These are phyloP conservation scores for Pygoscelis adeliae DNA, from an alignment of 2,113 vertebrate genomes.

Conservation along the genomic window DNA sequence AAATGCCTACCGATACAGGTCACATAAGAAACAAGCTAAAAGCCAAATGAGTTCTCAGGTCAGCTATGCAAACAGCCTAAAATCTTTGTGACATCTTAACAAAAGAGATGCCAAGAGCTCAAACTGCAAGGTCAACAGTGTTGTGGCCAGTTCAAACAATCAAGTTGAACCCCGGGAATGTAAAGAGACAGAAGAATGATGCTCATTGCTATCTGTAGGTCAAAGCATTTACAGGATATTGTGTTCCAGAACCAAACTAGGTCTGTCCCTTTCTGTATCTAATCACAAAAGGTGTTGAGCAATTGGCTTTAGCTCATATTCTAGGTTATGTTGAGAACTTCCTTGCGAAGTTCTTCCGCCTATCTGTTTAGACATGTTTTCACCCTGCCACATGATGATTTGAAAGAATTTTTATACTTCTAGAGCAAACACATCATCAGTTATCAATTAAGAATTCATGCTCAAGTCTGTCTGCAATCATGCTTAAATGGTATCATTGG, in stretches of 20 bases:
- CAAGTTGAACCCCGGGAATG: conserved; percentile 27
- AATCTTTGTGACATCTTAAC: conserved; percentile 77
- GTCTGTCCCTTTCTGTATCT: background rate
- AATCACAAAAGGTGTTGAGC: background rate
- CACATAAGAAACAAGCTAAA: conserved; percentile 58
- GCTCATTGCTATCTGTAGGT: background rate
- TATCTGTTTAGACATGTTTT: background rate
- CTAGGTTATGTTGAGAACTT: background rate
- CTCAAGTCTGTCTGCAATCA: background rate
- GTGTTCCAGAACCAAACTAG: background rate
- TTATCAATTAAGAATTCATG: background rate
- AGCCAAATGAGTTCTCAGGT: conserved; percentile 67
- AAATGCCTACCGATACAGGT: background rate
- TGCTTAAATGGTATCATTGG: background rate
- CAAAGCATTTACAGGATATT: conserved; percentile 9
- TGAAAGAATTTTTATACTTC: background rate
- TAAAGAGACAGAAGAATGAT: conserved; percentile 52
- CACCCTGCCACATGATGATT: background rate
- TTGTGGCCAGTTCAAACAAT: conserved; percentile 73
- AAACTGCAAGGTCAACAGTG: conserved; percentile 68
- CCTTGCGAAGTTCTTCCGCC: background rate
- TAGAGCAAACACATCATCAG: background rate
- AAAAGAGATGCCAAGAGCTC: conserved; percentile 69
- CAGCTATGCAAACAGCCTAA: conserved; percentile 72
- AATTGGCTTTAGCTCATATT: background rate